Conservation (phyloP, 2,888 invertebrate species). For the Conchocele bisecta region DNA sequence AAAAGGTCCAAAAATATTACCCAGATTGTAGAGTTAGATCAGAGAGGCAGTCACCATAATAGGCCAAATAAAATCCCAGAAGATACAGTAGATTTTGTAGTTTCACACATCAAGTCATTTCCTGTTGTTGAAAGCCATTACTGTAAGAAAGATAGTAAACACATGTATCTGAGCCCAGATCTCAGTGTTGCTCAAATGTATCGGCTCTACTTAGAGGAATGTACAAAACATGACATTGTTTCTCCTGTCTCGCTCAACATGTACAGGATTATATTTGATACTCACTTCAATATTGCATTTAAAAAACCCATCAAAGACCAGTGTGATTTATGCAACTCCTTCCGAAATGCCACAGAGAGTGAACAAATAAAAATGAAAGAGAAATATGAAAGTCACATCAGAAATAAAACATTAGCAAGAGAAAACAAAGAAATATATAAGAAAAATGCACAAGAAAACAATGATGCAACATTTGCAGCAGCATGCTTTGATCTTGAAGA, state of each 20-base stretch:
- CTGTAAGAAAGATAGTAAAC: slow-evolving; percentile 40
- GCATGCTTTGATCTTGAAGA: slow-evolving; percentile 55
- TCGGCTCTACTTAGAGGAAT: slow-evolving; percentile 39
- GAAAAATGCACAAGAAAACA: slow-evolving; percentile 16
- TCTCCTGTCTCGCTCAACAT: slow-evolving; percentile 18
- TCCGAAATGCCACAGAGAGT: slow-evolving; percentile 12
- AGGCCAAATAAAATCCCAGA: slow-evolving; percentile 37
- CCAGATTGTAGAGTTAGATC: slow-evolving; percentile 9
- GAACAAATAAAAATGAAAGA: slow-evolving; percentile 14
- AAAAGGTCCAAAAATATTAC: slow-evolving; percentile 8
- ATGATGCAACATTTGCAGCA: slow-evolving; percentile 16
- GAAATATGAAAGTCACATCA: slow-evolving; percentile 31
- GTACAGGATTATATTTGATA: slow-evolving; percentile 24
- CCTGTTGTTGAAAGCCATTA: slow-evolving; percentile 48
- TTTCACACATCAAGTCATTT: slow-evolving; percentile 35
- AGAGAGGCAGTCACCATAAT: slow-evolving; percentile 23
- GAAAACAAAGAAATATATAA: slow-evolving; percentile 41
- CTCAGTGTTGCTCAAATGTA: slow-evolving; percentile 50
- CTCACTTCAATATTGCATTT: slow-evolving; percentile 32
- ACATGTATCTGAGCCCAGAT: slow-evolving; percentile 35
- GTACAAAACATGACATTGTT: slow-evolving; percentile 4
- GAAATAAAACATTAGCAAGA: slow-evolving; percentile 25
- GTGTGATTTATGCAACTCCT: slow-evolving; percentile 23
- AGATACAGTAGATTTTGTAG: slow-evolving; percentile 15
- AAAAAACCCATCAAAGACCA: slow-evolving; percentile 38